Conservation (phyloP, 2,113 vertebrate genomes). For the Eidolon helvum region DNA sequence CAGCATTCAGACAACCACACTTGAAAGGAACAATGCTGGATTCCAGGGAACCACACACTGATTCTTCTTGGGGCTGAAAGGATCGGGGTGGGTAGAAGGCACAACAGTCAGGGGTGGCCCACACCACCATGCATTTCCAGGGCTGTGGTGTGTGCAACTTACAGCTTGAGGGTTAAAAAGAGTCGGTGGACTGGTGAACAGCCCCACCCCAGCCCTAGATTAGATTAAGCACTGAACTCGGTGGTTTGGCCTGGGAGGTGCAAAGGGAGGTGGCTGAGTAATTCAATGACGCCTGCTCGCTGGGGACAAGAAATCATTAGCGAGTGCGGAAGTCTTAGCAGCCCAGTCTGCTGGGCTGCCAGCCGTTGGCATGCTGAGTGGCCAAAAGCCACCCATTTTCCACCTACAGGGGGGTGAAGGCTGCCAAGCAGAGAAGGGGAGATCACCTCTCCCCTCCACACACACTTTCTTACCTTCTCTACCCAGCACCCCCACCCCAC, state of each 20-base stretch:
- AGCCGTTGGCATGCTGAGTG: constrained; percentile 36
- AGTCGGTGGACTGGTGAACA: constrained; percentile 73
- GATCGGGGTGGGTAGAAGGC: not conserved
- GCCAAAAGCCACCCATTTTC: constrained; percentile 78
- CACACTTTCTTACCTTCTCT: constrained; percentile 63
- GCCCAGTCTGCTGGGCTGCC: constrained; percentile 74
- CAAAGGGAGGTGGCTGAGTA: constrained; percentile 82
- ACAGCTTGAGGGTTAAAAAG: constrained; percentile 77
- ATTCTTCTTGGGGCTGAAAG: not conserved
- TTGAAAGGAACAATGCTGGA: not conserved
- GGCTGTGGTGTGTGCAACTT: not conserved
- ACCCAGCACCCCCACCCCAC: constrained; percentile 76
- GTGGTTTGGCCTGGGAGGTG: constrained; percentile 80
- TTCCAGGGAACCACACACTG: not conserved
- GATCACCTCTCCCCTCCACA: constrained; percentile 52
- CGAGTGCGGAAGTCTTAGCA: constrained; percentile 82
- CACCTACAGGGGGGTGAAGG: constrained; percentile 23
- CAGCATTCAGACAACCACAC: not conserved
- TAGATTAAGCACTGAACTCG: constrained; percentile 81
- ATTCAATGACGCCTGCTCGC: constrained; percentile 85
- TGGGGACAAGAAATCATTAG: constrained; percentile 88
- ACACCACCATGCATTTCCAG: not conserved
- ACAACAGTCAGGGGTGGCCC: not conserved
- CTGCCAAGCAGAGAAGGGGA: not conserved
- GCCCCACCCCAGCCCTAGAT: constrained; percentile 78